Evolutionary conservation across 1,140 invertebrate genomes (phyloP).

Genomic region (Drosophila pectinifera): DNA sequence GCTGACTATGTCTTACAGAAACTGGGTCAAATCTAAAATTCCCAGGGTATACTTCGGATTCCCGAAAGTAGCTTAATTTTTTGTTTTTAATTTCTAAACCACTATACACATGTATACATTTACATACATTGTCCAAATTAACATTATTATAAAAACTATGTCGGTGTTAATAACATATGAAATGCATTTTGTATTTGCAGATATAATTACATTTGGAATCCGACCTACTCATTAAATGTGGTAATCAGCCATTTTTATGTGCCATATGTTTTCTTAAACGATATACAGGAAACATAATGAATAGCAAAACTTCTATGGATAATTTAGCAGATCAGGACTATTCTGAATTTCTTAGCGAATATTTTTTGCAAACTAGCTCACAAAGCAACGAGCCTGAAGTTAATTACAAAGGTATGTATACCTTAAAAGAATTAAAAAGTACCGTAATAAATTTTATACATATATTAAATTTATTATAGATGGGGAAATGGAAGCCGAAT

Average conservation of each 20-base stretch:
- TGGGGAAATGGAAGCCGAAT: conserved; percentile 84
- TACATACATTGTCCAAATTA: too few species aligned
- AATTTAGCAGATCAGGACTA: conserved; percentile 79
- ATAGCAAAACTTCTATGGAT: conserved; percentile 64
- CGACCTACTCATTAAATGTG: not conserved
- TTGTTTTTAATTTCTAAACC: too few species aligned
- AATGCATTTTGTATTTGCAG: not conserved
- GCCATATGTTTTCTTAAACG: conserved; percentile 65
- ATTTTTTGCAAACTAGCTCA: conserved; percentile 74
- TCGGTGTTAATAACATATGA: not conserved
- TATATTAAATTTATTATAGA: conserved; percentile 48
- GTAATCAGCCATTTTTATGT: conserved; percentile 17
- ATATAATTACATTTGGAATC: not conserved
- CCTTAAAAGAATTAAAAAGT: conserved; percentile 5
- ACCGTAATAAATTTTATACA: not conserved
- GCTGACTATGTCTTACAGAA: too few species aligned
- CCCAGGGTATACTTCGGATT: too few species aligned
- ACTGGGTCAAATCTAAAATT: too few species aligned
- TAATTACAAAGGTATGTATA: conserved; percentile 76
- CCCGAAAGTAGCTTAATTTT: too few species aligned
- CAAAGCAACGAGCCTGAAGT: conserved; percentile 71
- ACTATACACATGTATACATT: too few species aligned
- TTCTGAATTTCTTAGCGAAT: conserved; percentile 81
- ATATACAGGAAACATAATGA: conserved; percentile 54
- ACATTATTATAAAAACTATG: too few species aligned